Base-by-base conservation (phyloP, 2,888 invertebrate species). In the Orchestes rusci region DNA sequence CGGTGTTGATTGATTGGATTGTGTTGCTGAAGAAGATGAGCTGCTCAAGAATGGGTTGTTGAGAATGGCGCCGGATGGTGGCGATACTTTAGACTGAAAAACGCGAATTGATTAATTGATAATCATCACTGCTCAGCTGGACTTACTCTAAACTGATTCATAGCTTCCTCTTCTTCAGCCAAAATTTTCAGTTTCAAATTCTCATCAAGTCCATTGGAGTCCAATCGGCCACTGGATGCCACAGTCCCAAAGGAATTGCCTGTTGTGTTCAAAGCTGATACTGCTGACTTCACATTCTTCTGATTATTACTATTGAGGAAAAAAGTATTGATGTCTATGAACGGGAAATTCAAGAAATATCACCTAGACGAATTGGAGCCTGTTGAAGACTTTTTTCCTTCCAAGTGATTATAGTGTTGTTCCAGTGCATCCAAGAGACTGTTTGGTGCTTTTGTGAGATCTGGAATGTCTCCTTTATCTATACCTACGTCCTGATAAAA, bases 381-480 rank as follows among this genome's bases (percentile, higher is more conserved):
- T 35, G 55, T 34, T n/a, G 87, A 84, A 1, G 84, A 82, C 69
- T 91, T 92, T 69, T 89, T 89, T 39, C 96, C 96, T 65, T 99
- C 99, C 48, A 99, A 70, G 1, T 89, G 80, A 30, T 86, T 88
- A 50, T 97, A 77, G 70, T 99, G 97, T 50, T 94, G 91, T 65
- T 99, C 97, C 56, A 99, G 72, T 0, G 99, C 97, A 69, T 99
- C 97, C 46, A 99, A 73, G 40, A 99, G 75, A 66, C 95, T 95
- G 67, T 94, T 93, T 2, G 97, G 97, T 1, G 96, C 97, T 75
- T 95, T 93, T 4, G 96, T 95, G 59, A 97, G 76, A 71, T 97
- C 97, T 30, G 97, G 97, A 68, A 97, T 96, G 66, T 97, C 96
- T 19, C 95, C 95, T 70, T 94, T 94, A 68, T 97, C 96, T 61